These are phyloP conservation scores for Metacarcinus magister DNA, from an alignment of 2,888 invertebrate genomes.

Conservation along the genomic window DNA sequence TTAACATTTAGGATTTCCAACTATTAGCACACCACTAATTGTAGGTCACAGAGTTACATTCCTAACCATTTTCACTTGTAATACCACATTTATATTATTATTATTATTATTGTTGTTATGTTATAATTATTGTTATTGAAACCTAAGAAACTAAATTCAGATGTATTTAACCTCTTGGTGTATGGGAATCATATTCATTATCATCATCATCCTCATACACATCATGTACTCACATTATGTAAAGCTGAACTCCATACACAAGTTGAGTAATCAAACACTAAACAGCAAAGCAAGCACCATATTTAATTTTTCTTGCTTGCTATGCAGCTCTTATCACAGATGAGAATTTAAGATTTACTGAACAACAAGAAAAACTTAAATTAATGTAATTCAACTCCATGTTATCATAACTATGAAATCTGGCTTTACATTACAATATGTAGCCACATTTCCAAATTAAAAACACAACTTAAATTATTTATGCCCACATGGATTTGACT, in stretches of 20 bases:
- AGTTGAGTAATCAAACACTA: not conserved
- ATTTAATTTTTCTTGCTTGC: not conserved
- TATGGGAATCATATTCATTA: not conserved
- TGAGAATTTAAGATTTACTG: too few relatives aligned
- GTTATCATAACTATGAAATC: not conserved
- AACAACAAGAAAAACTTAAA: too few relatives aligned
- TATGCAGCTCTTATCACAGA: not conserved
- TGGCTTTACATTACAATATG: not conserved
- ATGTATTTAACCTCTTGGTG: not conserved
- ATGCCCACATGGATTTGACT: not conserved
- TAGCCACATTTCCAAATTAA: not conserved
- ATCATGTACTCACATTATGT: not conserved
- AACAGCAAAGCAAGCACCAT: not conserved
- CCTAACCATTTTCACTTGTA: not conserved
- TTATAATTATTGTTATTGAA: too few relatives aligned
- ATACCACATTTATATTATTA: not conserved
- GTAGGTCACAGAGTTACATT: not conserved
- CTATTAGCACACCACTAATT: not conserved
- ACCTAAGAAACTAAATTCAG: too few relatives aligned
- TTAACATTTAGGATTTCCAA: not conserved
- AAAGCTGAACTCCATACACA: not conserved
- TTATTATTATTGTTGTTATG: not conserved
- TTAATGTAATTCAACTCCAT: too few relatives aligned
- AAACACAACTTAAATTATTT: not conserved
- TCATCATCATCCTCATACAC: not conserved